Percentiles rank a stretch among this genome's conserved stretches.
phyloP scores from a whole-genome alignment of 64 coral and sea anemone species.

The Platygyra sinensis region DNA sequence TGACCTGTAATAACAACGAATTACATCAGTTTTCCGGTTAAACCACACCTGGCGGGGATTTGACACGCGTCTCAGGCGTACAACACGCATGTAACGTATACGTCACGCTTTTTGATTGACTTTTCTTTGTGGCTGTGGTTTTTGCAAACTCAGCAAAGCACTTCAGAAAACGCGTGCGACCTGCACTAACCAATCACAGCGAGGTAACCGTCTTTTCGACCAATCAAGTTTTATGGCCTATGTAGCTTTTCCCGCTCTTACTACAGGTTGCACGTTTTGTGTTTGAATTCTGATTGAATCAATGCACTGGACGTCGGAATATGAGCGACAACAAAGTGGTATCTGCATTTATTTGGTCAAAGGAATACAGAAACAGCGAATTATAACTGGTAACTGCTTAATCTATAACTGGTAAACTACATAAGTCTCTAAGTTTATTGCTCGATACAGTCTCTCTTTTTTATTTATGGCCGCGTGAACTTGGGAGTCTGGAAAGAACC shows the following conservation, averaged over 20 bases:
- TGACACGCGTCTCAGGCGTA: background rate
- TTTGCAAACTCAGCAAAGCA: background rate
- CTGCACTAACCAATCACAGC: no score
- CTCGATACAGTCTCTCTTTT: no score
- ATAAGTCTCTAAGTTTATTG: no score
- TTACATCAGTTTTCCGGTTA: background rate
- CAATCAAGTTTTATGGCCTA: background rate
- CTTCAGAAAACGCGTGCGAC: no score
- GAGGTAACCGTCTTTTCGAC: no score
- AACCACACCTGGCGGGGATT: background rate
- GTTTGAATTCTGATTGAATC: no score
- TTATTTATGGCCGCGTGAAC: background rate
- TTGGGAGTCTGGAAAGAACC: background rate
- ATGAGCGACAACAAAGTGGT: no score
- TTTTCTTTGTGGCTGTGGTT: background rate
- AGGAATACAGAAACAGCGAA: background rate
- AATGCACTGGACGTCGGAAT: no score
- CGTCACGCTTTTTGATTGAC: background rate
- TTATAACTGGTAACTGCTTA: no score
- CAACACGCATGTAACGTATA: background rate
- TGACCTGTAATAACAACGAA: conserved; percentile 62
- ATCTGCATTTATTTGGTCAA: no score
- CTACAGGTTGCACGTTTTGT: background rate
- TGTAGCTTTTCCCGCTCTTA: background rate
- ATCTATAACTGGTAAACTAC: no score